phyloP scores from a whole-genome alignment of 2,888 invertebrate genomes.

The Oasisia sp. region DNA sequence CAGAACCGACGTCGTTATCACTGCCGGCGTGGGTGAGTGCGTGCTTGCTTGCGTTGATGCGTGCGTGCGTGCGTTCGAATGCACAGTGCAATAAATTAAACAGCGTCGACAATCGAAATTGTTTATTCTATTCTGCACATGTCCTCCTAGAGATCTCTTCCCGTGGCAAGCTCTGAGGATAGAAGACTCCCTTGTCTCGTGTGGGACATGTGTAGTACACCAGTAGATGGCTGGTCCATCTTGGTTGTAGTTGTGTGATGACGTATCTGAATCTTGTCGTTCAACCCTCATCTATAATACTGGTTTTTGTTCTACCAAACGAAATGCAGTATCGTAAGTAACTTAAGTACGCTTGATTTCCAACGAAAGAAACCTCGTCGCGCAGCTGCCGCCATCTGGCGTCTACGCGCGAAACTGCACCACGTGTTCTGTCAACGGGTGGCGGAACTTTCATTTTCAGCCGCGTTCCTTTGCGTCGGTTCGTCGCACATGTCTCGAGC shows the following conservation, averaged over 20 bases:
- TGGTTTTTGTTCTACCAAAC: too few species aligned
- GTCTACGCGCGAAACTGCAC: not conserved
- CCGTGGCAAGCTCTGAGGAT: too few species aligned
- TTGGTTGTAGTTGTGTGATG: too few species aligned
- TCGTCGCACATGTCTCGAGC: not conserved
- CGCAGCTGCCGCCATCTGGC: not conserved
- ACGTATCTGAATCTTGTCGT: too few species aligned
- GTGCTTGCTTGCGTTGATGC: not conserved
- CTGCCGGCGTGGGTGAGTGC: not conserved
- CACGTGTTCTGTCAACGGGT: not conserved
- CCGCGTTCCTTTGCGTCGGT: not conserved
- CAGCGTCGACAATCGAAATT: not conserved
- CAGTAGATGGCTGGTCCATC: too few species aligned
- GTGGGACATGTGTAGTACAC: too few species aligned
- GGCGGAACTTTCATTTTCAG: not conserved
- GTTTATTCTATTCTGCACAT: too few species aligned
- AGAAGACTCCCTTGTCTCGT: too few species aligned
- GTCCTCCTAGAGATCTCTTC: too few species aligned
- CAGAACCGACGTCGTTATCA: not conserved
- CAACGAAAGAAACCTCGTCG: not conserved
- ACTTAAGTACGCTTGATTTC: too few species aligned
- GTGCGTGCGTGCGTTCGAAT: not conserved
- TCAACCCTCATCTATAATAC: too few species aligned
- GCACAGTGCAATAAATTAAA: not conserved
- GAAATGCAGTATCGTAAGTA: too few species aligned